Evolutionary conservation across 2,797 vertebrate species (phyloP).

Genomic region (Parauchenoglanis ngamensis): DNA sequence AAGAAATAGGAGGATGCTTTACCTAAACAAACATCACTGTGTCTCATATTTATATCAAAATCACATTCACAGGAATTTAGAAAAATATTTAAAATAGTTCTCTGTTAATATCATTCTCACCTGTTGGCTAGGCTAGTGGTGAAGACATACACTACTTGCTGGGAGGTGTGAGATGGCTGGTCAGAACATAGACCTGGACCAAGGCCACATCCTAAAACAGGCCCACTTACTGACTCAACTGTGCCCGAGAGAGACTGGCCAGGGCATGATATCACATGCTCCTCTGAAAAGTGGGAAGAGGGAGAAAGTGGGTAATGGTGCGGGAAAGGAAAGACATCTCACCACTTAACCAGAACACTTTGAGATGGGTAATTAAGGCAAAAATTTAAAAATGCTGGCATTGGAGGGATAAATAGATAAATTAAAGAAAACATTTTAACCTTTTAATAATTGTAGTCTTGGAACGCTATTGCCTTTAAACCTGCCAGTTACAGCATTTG

Average conservation of each 20-base stretch:
- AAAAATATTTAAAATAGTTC: background rate
- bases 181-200: slow-evolving; percentile 69
- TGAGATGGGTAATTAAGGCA: background rate
- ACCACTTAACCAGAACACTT: background rate
- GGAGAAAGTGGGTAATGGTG: background rate
- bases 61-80: background rate
- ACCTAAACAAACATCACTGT: background rate
- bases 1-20: background rate
- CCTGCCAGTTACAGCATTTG: background rate
- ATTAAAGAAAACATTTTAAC: background rate
- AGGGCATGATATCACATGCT: slow-evolving; percentile 79
- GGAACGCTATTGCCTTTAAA: background rate
- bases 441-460: background rate
- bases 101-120: slow-evolving; percentile 70
- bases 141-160: slow-evolving; percentile 94
- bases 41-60: background rate
- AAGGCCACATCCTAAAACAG: slow-evolving; percentile 74
- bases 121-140: slow-evolving; percentile 95
- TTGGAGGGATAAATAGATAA: background rate
- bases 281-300: slow-evolving; percentile 69
- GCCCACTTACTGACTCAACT: slow-evolving; percentile 72
- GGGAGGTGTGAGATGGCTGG: slow-evolving; percentile 73
- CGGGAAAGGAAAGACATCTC: too few relatives aligned
- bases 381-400: background rate
- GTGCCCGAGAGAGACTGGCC: slow-evolving; percentile 81